Percentiles rank a stretch among this genome's conserved stretches.
These are phyloP conservation scores for Microctenopoma steveboyesi DNA, from an alignment of 2,797 vertebrate species.

Conservation along the genomic window DNA sequence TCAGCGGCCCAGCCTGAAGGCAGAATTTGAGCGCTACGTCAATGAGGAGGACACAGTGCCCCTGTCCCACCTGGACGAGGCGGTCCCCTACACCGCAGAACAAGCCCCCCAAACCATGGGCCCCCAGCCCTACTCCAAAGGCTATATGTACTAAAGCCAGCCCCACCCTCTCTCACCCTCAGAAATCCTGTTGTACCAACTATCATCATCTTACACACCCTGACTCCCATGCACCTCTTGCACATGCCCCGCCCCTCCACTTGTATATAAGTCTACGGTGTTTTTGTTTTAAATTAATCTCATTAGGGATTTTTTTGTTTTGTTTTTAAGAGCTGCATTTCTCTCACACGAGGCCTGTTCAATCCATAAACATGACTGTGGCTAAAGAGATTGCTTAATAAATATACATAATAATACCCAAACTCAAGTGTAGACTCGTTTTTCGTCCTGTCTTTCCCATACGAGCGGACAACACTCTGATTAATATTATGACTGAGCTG, in stretches of 20 bases:
- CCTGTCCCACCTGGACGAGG: conserved; percentile 93
- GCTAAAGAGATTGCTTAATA: conserved; percentile 86
- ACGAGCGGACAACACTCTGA: too few species aligned
- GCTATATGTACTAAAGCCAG: conserved; percentile 90
- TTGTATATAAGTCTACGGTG: conserved; percentile 89
- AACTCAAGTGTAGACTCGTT: conserved; percentile 38
- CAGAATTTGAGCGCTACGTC: conserved; percentile 90
- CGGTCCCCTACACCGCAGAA: conserved; percentile 84
- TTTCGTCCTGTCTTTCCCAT: too few species aligned
- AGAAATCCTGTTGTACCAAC: conserved; percentile 60
- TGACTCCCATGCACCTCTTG: conserved; percentile 76
- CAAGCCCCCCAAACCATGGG: conserved; percentile 83
- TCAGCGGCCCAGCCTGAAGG: conserved; percentile 91
- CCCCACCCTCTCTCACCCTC: conserved; percentile 17
- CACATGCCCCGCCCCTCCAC: conserved; percentile 83
- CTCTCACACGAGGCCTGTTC: conserved; percentile 81
- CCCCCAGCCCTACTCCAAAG: conserved; percentile 91
- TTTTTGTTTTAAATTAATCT: conserved; percentile 86
- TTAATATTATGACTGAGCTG: too few species aligned
- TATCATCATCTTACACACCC: conserved; percentile 75
- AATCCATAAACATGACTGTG: conserved; percentile 83
- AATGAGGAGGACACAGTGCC: conserved; percentile 97
- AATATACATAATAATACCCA: conserved; percentile 80
- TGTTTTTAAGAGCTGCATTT: conserved; percentile 84
- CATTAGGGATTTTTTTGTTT: conserved; percentile 80